A percentile compares a stretch with the other conserved stretches of the same genome.
Evolutionary conservation across 2,888 invertebrate genomes (phyloP).

Genomic region (Galeopsomyia nigrocyanea): DNA sequence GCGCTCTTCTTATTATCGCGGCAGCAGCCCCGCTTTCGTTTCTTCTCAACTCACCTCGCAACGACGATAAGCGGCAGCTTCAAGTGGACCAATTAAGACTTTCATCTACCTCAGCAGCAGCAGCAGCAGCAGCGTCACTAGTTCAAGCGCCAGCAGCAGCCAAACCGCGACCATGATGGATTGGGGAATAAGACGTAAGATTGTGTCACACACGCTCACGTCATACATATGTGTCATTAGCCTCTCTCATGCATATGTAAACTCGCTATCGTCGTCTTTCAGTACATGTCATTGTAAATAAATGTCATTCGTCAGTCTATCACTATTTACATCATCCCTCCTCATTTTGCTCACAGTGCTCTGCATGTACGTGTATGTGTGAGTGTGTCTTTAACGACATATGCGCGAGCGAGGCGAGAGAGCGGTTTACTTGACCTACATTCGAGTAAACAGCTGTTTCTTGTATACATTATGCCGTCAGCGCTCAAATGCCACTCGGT

Average conservation of each 20-base stretch:
- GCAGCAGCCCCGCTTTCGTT: no score
- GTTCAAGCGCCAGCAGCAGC: neutral
- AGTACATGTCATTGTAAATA: constrained; percentile 10
- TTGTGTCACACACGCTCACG: neutral
- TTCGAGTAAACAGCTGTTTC: no score
- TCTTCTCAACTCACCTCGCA: no score
- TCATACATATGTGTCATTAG: neutral
- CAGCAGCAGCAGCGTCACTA: neutral
- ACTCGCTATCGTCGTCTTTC: neutral
- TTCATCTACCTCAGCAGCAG: neutral
- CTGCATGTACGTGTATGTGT: no score
- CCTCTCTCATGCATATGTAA: neutral
- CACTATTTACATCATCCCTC: constrained; percentile 8
- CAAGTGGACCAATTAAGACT: constrained; percentile 43
- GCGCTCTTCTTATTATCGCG: no score
- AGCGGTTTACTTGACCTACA: no score
- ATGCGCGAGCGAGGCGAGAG: no score
- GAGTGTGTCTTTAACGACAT: no score
- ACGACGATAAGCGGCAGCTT: neutral
- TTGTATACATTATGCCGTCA: no score
- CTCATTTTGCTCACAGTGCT: no score
- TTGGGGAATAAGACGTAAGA: constrained; percentile 49
- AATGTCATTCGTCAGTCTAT: constrained; percentile 1
- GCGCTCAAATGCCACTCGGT: no score
- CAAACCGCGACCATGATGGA: constrained; percentile 45